phyloP scores from a whole-genome alignment of 2,888 invertebrate species.

The Desoria tigrina region DNA sequence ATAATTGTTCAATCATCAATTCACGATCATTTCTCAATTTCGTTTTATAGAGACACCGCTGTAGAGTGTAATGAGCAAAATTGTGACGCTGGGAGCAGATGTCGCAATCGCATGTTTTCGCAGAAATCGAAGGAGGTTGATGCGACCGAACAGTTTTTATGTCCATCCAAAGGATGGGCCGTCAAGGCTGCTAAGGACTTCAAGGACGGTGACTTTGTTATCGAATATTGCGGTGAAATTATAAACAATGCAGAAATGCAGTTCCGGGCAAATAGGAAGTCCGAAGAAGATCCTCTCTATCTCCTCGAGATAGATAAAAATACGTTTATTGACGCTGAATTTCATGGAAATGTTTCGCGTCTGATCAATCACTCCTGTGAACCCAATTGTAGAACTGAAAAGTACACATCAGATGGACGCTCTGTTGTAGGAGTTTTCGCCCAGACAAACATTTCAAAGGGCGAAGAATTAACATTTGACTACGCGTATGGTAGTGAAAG shows the following conservation, averaged over 20 bases:
- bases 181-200: conserved; percentile 29
- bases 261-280: conserved; percentile 37
- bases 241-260: conserved; percentile 40
- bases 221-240: conserved; percentile 51
- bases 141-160: conserved; percentile 25
- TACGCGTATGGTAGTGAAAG: conserved; percentile 46
- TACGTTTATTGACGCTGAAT: conserved; percentile 49
- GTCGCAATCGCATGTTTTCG: conserved; percentile 47
- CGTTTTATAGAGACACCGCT: conserved; percentile 36
- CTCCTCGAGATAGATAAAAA: conserved; percentile 45
- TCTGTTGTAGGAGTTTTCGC: conserved; percentile 51
- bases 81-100: conserved; percentile 36
- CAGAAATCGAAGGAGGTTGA: conserved; percentile 29
- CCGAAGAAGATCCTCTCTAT: conserved; percentile 48
- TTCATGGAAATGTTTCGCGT: conserved; percentile 45
- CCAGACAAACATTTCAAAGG: conserved; percentile 29
- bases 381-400: conserved; percentile 47
- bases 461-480: conserved; percentile 49
- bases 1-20: too few relatives aligned
- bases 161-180: conserved; percentile 47
- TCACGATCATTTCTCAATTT: background rate
- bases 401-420: conserved; percentile 41
- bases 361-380: conserved; percentile 52
- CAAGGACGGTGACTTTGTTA: conserved; percentile 43
- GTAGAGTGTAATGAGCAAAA: conserved; percentile 48